Conservation (phyloP, 35 echinoderm and acorn worm species). For the Apostichopus japonicus region DNA sequence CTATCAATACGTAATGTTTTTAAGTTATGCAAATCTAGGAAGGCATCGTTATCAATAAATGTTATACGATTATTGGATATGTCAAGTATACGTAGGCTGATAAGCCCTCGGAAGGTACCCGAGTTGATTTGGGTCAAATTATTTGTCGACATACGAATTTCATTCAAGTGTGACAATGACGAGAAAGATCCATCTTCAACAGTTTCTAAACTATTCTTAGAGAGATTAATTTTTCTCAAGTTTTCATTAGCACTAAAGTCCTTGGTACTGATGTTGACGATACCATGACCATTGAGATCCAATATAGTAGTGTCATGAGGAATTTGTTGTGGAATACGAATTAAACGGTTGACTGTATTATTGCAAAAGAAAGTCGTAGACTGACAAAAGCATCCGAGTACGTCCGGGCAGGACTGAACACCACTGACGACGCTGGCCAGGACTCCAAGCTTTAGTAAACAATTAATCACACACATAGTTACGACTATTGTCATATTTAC, state of each 20-base stretch:
- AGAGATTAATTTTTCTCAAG: not conserved
- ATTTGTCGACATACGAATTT: not conserved
- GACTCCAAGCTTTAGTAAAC: not conserved
- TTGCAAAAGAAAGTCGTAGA: not conserved
- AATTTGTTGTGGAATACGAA: not conserved
- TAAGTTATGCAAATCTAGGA: not conserved
- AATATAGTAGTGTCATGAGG: not conserved
- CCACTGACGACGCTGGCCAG: not conserved
- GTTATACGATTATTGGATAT: not conserved
- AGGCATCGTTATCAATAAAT: conserved; percentile 3
- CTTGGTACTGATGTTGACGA: not conserved
- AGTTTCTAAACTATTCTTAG: not conserved
- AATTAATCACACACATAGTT: not conserved
- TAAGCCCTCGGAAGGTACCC: not conserved
- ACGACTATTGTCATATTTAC: no score
- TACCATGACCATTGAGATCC: not conserved
- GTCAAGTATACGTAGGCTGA: not conserved
- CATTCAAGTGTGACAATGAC: not conserved
- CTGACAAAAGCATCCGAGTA: not conserved
- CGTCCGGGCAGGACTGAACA: not conserved
- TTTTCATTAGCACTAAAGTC: not conserved
- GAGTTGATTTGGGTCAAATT: not conserved
- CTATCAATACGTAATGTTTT: not conserved
- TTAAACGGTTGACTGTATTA: not conserved
- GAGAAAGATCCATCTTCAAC: not conserved